A percentile compares a stretch with the other conserved stretches of the same genome.
Evolutionary conservation across 1,140 invertebrate genomes (phyloP).

Genomic region (Temnothorax curvispinosus): DNA sequence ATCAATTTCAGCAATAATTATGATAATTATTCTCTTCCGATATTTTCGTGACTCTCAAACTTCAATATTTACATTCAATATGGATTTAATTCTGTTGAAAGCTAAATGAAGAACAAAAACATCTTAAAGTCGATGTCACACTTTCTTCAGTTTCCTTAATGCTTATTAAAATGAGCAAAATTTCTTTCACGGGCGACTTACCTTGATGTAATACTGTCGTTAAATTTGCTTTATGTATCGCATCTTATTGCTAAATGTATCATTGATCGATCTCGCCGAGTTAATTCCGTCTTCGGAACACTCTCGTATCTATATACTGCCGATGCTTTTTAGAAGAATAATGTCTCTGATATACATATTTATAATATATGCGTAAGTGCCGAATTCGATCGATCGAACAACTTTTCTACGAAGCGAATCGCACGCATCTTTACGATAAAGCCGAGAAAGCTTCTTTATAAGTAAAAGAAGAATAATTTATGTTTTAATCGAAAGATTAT

Average conservation of each 20-base stretch:
- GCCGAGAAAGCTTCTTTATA: neutral
- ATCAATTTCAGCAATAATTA: neutral
- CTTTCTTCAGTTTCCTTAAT: conserved; percentile 4
- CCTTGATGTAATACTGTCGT: conserved; percentile 43
- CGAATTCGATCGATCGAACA: neutral
- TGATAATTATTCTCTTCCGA: conserved; percentile 9
- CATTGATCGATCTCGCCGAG: conserved; percentile 8
- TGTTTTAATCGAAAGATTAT: neutral
- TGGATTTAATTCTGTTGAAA: neutral
- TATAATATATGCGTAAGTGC: neutral
- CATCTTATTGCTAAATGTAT: conserved; percentile 54
- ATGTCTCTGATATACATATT: conserved; percentile 47
- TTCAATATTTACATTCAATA: conserved; percentile 12
- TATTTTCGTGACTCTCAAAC: neutral
- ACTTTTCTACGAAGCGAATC: conserved; percentile 20
- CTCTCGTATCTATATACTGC: neutral
- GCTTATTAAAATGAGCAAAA: conserved; percentile 25
- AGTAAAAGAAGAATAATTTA: neutral
- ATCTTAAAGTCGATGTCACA: neutral
- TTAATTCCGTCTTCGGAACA: neutral
- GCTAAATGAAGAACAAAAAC: conserved; percentile 3
- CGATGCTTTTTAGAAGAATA: conserved; percentile 68
- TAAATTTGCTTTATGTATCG: conserved; percentile 12
- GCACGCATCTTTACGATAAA: neutral
- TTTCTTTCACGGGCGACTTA: neutral